Evolutionary conservation across 2,113 vertebrate species (phyloP), one percentile per base, ranked within the genome.

Genomic region (Ia io): DNA sequence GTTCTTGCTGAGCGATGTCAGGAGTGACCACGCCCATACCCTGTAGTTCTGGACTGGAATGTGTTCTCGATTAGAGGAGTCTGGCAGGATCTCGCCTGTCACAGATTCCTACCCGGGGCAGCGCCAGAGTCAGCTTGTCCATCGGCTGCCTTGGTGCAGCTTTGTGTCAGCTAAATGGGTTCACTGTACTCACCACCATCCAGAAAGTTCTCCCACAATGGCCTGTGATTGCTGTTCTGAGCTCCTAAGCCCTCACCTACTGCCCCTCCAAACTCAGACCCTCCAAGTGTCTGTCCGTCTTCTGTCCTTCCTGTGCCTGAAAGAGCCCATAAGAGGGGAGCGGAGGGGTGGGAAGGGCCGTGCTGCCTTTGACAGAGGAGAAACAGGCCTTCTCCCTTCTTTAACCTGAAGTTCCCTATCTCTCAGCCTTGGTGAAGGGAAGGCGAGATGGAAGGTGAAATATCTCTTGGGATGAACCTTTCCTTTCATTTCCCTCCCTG

Each of bases 391-490:
- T 23, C 13, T 71, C 11, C 4, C 25, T 40, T 16, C 9, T 42
- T 89, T 84, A 17, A 49, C 69, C 22, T 82, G 17, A 67, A 25
- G 14, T 63, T 61, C 35, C 35, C 28, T 32, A 8, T 30, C 47
- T 69, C 32, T 65, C 89, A 16, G 22, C 51, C 56, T 96, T 88
- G 69, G 93, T 95, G 93, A 90, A 53, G 74, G 94, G 95, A 89
- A 93, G 77, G 51, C 92, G 47, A 90, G 93, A 42, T 17, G 51
- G 42, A 80, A 93, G 35, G 61, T 96, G 97, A 97, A 97, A 80
- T 95, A 93, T 94, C 94, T 93, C 56, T 94, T 83, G 79, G 83
- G 35, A 88, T 77, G 93, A 95, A 94, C 84, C 42, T 97, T 97
- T 97, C 95, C 86, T 84, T 93, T 61, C 40, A 0, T 88, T 30